phyloP scores from a whole-genome alignment of 2,888 invertebrate species.

The Ametastegia equiseti region DNA sequence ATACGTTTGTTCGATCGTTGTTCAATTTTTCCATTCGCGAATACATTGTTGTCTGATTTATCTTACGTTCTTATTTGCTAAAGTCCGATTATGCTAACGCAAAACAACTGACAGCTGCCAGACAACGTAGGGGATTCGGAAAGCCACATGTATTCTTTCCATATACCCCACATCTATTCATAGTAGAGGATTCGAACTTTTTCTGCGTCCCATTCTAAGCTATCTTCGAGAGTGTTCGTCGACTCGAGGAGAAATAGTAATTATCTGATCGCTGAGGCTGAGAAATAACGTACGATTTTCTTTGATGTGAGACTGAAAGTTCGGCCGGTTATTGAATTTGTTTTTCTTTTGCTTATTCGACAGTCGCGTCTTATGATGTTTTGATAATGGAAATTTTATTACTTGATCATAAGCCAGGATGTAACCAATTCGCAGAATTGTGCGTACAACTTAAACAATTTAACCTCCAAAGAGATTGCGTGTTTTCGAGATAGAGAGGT shows the following conservation, averaged over 20 bases:
- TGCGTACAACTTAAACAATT: background rate
- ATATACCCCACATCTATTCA: background rate
- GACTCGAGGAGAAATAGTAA: background rate
- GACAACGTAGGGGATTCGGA: background rate
- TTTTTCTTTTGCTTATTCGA: too few species aligned
- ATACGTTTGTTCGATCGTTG: background rate
- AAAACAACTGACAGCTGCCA: slow-evolving; percentile 32
- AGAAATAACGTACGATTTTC: background rate
- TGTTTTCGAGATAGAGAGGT: background rate
- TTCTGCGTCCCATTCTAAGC: background rate
- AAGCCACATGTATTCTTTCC: background rate
- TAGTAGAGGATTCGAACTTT: background rate
- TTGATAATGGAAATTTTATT: background rate
- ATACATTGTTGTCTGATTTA: background rate
- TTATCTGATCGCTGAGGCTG: background rate
- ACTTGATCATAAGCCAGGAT: background rate
- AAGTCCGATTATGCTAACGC: background rate
- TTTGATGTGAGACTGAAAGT: background rate
- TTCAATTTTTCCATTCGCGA: background rate
- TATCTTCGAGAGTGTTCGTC: background rate
- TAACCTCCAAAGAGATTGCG: background rate
- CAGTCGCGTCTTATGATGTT: too few species aligned
- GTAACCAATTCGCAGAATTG: background rate
- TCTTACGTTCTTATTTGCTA: background rate
- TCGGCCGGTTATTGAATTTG: background rate